phyloP scores from a whole-genome alignment of 2,797 vertebrate species.

The Podargus strigoides region DNA sequence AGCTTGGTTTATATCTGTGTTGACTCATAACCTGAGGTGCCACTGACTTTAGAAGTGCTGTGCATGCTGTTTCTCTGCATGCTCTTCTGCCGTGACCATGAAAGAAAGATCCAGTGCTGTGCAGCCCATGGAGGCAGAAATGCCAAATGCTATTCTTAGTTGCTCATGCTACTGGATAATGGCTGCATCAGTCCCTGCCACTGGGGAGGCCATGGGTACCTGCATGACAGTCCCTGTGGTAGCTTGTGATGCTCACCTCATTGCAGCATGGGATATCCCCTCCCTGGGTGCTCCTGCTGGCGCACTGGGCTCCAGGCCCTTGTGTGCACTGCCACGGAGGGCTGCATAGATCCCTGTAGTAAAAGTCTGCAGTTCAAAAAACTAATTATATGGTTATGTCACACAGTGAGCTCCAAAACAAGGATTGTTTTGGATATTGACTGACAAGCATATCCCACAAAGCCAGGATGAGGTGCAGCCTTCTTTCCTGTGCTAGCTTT shows the following conservation, averaged over 20 bases:
- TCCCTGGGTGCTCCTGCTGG: neutral
- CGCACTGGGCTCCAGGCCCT: neutral
- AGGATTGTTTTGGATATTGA: neutral
- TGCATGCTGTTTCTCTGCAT: neutral
- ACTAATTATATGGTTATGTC: accelerated
- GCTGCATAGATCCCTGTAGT: neutral
- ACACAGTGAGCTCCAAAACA: neutral
- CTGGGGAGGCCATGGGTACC: neutral
- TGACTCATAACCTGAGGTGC: neutral
- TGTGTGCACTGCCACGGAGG: neutral
- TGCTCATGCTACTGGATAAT: neutral
- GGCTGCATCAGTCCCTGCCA: neutral
- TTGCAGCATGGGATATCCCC: neutral
- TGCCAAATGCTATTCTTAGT: neutral
- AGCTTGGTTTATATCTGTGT: neutral
- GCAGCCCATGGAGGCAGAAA: neutral
- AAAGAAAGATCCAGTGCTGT: neutral
- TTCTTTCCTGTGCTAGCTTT: neutral
- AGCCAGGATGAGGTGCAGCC: neutral
- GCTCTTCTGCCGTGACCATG: neutral
- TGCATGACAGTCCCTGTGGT: accelerated
- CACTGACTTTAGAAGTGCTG: neutral
- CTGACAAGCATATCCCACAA: neutral
- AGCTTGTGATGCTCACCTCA: neutral
- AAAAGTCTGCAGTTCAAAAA: accelerated